phyloP scores from a whole-genome alignment of 1,140 invertebrate genomes.

The Camponotus vicinus region DNA sequence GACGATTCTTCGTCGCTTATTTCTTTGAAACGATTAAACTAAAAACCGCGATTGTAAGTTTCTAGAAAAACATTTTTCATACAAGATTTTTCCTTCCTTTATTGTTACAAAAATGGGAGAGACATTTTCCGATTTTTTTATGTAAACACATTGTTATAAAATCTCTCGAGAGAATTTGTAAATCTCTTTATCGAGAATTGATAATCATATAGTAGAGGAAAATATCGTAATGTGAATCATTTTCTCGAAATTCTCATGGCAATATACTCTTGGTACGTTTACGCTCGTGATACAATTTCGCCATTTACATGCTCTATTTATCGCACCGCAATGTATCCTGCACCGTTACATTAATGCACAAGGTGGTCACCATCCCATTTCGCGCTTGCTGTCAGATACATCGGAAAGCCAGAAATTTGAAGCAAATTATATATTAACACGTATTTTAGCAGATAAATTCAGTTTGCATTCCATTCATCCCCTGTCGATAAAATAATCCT shows the following conservation, averaged over 20 bases:
- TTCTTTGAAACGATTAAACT: background rate
- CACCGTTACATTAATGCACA: slow-evolving; percentile 51
- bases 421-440: slow-evolving; percentile 53
- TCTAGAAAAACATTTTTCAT: background rate
- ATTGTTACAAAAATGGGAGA: background rate
- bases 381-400: slow-evolving; percentile 43
- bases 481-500: slow-evolving; percentile 3
- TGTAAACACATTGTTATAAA: background rate
- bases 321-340: slow-evolving; percentile 31
- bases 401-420: slow-evolving; percentile 45
- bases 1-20: background rate
- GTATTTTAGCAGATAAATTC: slow-evolving; percentile 16
- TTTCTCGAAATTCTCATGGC: slow-evolving; percentile 28
- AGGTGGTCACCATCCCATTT: slow-evolving; percentile 45
- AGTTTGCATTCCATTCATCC: background rate
- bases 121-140: background rate
- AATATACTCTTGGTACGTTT: slow-evolving; percentile 31
- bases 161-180: background rate
- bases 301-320: slow-evolving; percentile 63
- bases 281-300: slow-evolving; percentile 48
- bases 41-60: background rate
- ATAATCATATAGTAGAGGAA: background rate
- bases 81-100: background rate
- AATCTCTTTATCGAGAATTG: slow-evolving; percentile 10
- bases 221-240: background rate